These are phyloP conservation scores for Lepidochitona cinerea DNA, from an alignment of 2,888 invertebrate genomes.

Conservation along the genomic window DNA sequence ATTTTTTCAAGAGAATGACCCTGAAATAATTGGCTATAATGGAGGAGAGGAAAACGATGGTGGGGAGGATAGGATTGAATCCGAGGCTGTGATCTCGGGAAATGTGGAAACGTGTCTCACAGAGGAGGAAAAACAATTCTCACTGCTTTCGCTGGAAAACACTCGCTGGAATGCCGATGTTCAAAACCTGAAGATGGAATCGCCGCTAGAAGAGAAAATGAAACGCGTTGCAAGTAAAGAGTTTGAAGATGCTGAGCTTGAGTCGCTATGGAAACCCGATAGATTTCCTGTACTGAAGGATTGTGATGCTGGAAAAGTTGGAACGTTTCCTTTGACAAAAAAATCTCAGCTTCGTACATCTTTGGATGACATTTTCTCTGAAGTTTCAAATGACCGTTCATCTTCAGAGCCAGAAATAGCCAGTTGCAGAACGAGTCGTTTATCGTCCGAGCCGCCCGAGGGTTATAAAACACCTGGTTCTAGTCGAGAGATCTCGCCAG, in stretches of 20 bases:
- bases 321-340: conserved; percentile 47
- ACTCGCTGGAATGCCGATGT: conserved; percentile 57
- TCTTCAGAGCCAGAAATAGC: not conserved
- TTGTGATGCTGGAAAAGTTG: conserved; percentile 42
- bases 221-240: conserved; percentile 44
- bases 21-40: conserved; percentile 54
- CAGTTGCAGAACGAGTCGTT: not conserved
- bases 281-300: conserved; percentile 47
- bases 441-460: not conserved
- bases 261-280: conserved; percentile 43
- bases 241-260: conserved; percentile 53
- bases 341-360: not conserved
- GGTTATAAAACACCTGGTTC: not conserved
- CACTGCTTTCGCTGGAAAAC: conserved; percentile 55
- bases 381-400: not conserved
- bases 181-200: conserved; percentile 37
- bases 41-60: conserved; percentile 55
- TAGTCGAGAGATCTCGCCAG: not conserved
- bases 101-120: conserved; percentile 43
- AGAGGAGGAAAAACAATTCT: conserved; percentile 59
- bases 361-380: not conserved
- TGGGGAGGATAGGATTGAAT: conserved; percentile 35
- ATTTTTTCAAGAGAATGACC: conserved; percentile 40
- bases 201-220: conserved; percentile 9
- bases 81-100: conserved; percentile 22